Conservation (phyloP, 2,888 invertebrate genomes). For the Geotrupes spiniger region DNA sequence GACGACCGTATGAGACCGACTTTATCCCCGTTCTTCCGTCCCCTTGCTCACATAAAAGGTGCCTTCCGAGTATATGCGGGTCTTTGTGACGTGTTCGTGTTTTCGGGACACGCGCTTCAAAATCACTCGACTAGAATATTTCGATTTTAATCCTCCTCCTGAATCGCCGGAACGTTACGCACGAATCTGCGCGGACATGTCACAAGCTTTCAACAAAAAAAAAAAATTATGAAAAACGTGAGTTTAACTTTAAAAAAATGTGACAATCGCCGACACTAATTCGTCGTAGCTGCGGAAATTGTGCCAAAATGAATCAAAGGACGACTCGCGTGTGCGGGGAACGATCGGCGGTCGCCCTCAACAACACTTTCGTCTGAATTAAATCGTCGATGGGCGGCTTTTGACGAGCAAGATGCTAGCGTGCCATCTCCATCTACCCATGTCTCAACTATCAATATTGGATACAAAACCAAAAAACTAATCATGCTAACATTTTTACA, state of each 20-base stretch:
- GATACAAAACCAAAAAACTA: too few relatives aligned
- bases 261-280: constrained; percentile 15
- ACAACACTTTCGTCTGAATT: too few relatives aligned
- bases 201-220: constrained; percentile 11
- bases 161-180: too few relatives aligned
- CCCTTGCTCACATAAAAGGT: constrained; percentile 44
- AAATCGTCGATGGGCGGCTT: too few relatives aligned
- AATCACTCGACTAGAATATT: constrained; percentile 1
- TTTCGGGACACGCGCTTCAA: not conserved
- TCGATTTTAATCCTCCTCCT: too few relatives aligned
- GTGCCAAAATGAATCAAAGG: not conserved
- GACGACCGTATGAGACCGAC: constrained; percentile 77
- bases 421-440: too few relatives aligned
- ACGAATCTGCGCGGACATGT: constrained; percentile 9
- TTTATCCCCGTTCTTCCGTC: constrained; percentile 45
- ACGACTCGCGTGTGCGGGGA: constrained; percentile 10
- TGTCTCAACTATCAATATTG: too few relatives aligned
- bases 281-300: constrained; percentile 5
- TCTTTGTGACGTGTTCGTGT: constrained; percentile 15
- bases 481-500: too few relatives aligned
- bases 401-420: too few relatives aligned
- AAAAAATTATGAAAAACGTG: constrained; percentile 12
- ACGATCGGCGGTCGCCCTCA: constrained; percentile 9
- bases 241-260: constrained; percentile 16
- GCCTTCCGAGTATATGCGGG: constrained; percentile 24